phyloP scores from a whole-genome alignment of 2,888 invertebrate species.

The Dorcus hopei region DNA sequence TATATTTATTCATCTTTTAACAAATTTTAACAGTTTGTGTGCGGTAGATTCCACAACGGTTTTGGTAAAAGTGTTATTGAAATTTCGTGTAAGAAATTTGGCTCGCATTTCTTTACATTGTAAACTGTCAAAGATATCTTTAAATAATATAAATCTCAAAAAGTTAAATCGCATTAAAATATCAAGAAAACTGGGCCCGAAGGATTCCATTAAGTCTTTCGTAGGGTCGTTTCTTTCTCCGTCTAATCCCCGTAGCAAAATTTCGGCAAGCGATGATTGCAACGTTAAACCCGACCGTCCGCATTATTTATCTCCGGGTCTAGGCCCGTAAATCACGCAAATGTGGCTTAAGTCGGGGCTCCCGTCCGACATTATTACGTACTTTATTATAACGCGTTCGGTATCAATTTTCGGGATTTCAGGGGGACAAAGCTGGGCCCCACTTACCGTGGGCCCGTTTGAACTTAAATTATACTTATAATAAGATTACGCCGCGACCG shows the following conservation, averaged over 20 bases:
- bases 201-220: too few species aligned
- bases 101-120: too few species aligned
- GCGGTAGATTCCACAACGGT: too few species aligned
- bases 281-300: constrained; percentile 8
- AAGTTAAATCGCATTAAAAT: too few species aligned
- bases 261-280: constrained; percentile 16
- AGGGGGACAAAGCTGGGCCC: not conserved
- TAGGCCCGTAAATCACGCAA: constrained; percentile 7
- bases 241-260: constrained; percentile 12
- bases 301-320: constrained; percentile 12
- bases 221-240: too few species aligned
- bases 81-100: too few species aligned
- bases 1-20: too few species aligned
- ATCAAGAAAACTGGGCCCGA: too few species aligned
- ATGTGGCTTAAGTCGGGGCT: constrained; percentile 4
- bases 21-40: too few species aligned
- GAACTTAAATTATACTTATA: constrained; percentile 9
- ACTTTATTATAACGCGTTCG: constrained; percentile 5
- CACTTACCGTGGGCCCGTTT: not conserved
- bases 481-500: constrained; percentile 3
- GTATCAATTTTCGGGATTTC: constrained; percentile 8
- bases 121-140: too few species aligned
- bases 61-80: too few species aligned
- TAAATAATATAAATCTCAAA: too few species aligned
- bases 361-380: constrained; percentile 4